These are phyloP conservation scores for Pogoniulus pusillus DNA, from an alignment of 2,797 vertebrate genomes.

Conservation along the genomic window DNA sequence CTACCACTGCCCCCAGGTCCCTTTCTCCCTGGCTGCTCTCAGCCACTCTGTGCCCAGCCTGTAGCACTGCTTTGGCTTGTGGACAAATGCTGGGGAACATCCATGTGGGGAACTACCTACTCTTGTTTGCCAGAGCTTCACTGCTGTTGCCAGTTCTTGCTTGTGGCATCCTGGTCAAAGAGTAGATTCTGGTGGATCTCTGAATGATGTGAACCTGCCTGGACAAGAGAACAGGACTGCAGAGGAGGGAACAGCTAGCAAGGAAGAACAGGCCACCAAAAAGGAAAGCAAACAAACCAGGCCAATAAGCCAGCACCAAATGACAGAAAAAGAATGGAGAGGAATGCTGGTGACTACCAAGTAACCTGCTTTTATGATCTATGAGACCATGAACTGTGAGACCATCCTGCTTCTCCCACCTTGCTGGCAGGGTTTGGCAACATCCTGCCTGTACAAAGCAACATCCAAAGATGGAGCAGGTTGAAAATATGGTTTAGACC, in stretches of 20 bases:
- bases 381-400: neutral
- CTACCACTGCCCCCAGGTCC: no score
- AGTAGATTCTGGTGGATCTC: neutral
- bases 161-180: neutral
- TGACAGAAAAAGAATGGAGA: neutral
- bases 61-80: no score
- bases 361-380: neutral
- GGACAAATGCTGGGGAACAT: no score
- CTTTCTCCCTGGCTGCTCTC: no score
- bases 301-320: no score
- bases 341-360: neutral
- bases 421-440: neutral
- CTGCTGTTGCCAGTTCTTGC: neutral
- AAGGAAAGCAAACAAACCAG: neutral
- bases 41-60: no score
- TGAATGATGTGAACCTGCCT: neutral
- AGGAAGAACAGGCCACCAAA: neutral
- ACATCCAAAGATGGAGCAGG: neutral
- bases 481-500: neutral
- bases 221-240: neutral
- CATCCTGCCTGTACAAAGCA: neutral
- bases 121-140: neutral
- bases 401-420: neutral
- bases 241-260: neutral
- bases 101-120: accelerated